A percentile compares a stretch with the other conserved stretches of the same genome.
These are phyloP conservation scores for Nephrotoma flavescens DNA, from an alignment of 2,888 invertebrate genomes.

Conservation along the genomic window DNA sequence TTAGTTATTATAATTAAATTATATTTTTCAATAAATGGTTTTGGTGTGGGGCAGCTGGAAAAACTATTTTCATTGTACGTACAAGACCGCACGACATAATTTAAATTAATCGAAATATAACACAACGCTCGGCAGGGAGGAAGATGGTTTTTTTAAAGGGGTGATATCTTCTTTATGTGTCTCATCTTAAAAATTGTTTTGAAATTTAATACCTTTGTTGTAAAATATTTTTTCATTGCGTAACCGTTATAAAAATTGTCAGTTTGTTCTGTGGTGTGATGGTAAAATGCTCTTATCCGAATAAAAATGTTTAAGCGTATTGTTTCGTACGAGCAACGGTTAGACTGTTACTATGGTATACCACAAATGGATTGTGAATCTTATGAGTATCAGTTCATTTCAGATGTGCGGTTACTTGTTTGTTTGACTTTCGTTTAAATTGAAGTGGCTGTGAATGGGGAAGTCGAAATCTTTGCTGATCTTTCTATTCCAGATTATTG, in stretches of 20 bases:
- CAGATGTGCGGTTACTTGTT: no score
- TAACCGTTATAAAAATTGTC: not conserved
- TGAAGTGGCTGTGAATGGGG: no score
- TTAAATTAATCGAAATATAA: not conserved
- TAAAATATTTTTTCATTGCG: not conserved
- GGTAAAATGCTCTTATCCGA: no score
- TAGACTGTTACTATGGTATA: no score
- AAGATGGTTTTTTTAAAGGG: not conserved
- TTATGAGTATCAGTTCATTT: no score
- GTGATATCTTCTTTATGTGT: not conserved
- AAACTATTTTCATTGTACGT: not conserved
- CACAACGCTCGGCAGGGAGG: not conserved
- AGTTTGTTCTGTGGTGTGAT: not conserved
- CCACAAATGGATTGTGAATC: no score
- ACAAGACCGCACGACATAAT: not conserved
- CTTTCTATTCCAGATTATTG: no score
- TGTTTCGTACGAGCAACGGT: no score
- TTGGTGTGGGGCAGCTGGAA: not conserved
- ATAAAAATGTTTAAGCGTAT: no score
- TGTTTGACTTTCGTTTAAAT: no score
- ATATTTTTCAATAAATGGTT: not conserved
- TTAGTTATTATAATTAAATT: not conserved
- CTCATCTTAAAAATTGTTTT: not conserved
- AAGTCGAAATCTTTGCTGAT: no score
- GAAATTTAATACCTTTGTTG: not conserved